Base-by-base conservation (phyloP, 2,113 vertebrate genomes). In the Macroglossus sobrinus region DNA sequence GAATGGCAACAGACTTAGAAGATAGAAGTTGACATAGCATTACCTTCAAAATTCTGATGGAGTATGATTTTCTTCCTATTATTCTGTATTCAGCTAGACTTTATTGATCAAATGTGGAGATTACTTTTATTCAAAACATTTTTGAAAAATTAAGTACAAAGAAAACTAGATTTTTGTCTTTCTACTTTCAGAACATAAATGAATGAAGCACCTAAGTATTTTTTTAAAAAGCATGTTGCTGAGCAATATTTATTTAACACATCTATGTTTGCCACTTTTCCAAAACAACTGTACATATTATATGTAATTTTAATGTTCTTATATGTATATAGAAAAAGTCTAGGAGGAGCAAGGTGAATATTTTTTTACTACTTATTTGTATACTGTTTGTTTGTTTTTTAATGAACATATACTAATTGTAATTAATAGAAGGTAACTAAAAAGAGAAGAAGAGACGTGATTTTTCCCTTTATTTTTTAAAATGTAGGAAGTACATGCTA, bases 381-480 rank as follows among this genome's bases (percentile, higher is more conserved):
- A 5, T 89, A 3, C 91, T 80, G 5, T 33, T 45, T 91, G 33
- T 33, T 53, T 53, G 69, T 45, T 94, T 94, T 75, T 16, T 57
- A 86, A 64, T 89, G 40, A 91, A 3, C 3, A 10, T 55, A 61
- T 68, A 63, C 72, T 90, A 74, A 63, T 95, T 95, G 10, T 43
- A 97, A 28, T 86, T 85, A 68, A 33, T 86, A 91, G 57, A 85
- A 10, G 68, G 30, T 93, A 91, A 68, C 33, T 71, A 45, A 95
- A 63, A 81, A 71, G 68, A 40, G 14, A n/a, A 43, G 61, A 57
- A 50, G 61, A 89, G 72, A 91, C 50, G 28, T 81, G 28, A 94
- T 80, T 81, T 93, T 63, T 71, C 89, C 26, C 28, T 94, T 76
- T 69, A 89, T 92, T 94, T 94, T 95, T 69, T 12, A 40, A 81